phyloP scores from a whole-genome alignment of 30 jellyfish, hydroid and myxozoan species.

The Catostylus mosaicus region DNA sequence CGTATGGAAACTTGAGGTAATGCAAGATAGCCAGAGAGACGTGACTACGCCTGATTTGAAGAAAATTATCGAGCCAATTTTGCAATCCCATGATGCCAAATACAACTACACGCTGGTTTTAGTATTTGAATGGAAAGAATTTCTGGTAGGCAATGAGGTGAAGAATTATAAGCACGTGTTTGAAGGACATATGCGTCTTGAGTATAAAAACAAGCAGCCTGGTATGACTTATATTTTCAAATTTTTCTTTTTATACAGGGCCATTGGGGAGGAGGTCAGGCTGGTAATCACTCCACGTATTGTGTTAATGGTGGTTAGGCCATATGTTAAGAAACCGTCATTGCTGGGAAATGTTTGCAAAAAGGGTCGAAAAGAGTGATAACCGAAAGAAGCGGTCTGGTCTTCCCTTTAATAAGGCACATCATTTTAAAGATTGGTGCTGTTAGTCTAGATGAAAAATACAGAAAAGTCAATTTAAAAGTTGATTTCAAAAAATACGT shows the following conservation, averaged over 20 bases:
- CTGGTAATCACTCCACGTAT: background rate
- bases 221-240: background rate
- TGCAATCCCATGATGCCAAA: slow-evolving; percentile 22
- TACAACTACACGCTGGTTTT: slow-evolving; percentile 5
- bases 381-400: no score
- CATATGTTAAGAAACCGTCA: no score
- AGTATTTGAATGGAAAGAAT: slow-evolving; percentile 52
- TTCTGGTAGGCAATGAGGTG: background rate
- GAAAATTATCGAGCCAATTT: slow-evolving; percentile 38
- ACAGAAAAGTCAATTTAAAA: no score
- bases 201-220: background rate
- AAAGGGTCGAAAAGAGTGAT: no score
- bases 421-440: no score
- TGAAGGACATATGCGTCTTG: background rate
- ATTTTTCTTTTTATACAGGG: background rate
- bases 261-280: background rate
- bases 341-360: no score
- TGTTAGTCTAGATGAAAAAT: no score
- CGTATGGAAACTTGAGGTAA: slow-evolving; percentile 27
- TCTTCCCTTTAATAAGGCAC: no score
- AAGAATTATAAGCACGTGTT: background rate
- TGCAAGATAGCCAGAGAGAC: background rate
- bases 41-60: slow-evolving; percentile 40
- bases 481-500: no score
- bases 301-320: no score